Conservation (phyloP, 1,140 invertebrate genomes). For the Pantala flavescens region DNA sequence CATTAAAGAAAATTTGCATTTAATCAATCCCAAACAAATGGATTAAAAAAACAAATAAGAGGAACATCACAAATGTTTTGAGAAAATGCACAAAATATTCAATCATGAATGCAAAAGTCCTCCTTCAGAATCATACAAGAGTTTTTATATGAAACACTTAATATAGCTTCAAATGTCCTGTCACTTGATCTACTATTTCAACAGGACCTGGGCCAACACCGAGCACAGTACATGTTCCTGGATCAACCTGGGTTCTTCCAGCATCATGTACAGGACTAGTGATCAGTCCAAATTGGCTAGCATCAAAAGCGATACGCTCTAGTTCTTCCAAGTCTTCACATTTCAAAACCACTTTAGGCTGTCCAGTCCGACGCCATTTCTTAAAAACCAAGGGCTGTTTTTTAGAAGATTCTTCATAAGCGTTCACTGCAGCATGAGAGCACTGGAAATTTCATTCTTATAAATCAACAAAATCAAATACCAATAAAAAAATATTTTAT, state of each 20-base stretch:
- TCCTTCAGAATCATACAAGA: too few species aligned
- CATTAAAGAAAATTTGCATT: too few species aligned
- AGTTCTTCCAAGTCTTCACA: slow-evolving; percentile 48
- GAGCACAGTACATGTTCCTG: slow-evolving; percentile 77
- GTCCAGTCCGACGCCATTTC: slow-evolving; percentile 66
- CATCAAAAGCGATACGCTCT: slow-evolving; percentile 50
- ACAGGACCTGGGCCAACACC: slow-evolving; percentile 79
- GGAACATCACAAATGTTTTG: too few species aligned
- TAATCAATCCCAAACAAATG: too few species aligned
- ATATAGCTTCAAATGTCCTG: slow-evolving; percentile 78
- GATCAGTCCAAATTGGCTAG: slow-evolving; percentile 54
- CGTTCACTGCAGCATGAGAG: slow-evolving; percentile 74
- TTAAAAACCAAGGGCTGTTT: slow-evolving; percentile 51
- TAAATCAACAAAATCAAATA: too few species aligned
- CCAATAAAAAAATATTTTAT: too few species aligned
- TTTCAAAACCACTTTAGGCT: slow-evolving; percentile 73
- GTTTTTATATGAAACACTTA: slow-evolving; percentile 32
- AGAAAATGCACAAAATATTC: too few species aligned
- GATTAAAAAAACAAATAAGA: too few species aligned
- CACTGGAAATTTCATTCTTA: neutral
- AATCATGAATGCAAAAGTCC: too few species aligned
- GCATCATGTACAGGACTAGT: slow-evolving; percentile 73
- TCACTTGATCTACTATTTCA: slow-evolving; percentile 64
- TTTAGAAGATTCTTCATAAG: slow-evolving; percentile 55
- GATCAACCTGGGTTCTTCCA: slow-evolving; percentile 77